Percentiles rank a stretch among this genome's conserved stretches.
phyloP scores from a whole-genome alignment of 64 coral and sea anemone species.

The Actinia tenebrosa region DNA sequence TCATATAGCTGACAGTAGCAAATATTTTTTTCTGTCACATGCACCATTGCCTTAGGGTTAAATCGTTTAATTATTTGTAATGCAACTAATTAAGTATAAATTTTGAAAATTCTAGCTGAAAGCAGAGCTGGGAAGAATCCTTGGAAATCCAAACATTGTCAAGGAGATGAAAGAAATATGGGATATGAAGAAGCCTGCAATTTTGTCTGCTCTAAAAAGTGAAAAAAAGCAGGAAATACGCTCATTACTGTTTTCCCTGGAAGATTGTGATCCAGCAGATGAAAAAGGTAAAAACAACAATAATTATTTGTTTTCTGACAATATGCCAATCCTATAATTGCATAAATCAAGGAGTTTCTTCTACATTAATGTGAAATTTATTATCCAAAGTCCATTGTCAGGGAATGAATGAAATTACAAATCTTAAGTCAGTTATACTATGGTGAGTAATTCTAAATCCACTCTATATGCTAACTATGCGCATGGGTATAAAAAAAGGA shows the following conservation, averaged over 20 bases:
- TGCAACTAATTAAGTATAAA: neutral
- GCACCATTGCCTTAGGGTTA: neutral
- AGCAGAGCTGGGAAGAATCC: conserved; percentile 10
- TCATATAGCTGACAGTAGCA: neutral
- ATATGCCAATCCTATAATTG: neutral
- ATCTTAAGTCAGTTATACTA: too few relatives aligned
- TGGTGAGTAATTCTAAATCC: too few relatives aligned
- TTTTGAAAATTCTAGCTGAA: conserved; percentile 12
- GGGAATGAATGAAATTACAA: too few relatives aligned
- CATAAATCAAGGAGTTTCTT: too few relatives aligned
- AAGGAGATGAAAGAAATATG: neutral
- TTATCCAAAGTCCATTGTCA: too few relatives aligned
- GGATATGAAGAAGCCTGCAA: neutral
- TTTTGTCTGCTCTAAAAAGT: neutral
- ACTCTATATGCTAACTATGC: too few relatives aligned
- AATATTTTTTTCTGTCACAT: neutral
- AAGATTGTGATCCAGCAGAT: conserved; percentile 5
- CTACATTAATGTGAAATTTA: too few relatives aligned
- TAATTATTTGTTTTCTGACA: conserved; percentile 2
- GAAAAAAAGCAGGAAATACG: conserved; percentile 1
- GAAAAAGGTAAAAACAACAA: neutral
- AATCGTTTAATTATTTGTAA: neutral
- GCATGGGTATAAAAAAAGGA: too few relatives aligned
- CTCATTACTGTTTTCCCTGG: conserved; percentile 6
- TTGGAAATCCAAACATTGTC: neutral